Conservation (phyloP, 2,888 invertebrate genomes). For the Neelides folsomi region DNA sequence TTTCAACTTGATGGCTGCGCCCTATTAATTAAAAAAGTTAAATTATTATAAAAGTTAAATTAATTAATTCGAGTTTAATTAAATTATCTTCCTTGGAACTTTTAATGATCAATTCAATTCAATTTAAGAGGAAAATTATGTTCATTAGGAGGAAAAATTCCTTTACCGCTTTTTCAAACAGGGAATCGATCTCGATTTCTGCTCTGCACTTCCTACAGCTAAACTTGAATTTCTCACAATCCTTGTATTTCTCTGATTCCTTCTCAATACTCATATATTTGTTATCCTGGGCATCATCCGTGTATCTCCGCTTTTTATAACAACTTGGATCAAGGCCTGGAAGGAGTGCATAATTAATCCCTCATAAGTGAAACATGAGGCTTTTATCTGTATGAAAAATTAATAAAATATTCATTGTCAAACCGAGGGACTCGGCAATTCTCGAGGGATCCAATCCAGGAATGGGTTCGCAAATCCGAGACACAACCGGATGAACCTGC, state of each 20-base stretch:
- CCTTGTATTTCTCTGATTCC: conserved; percentile 44
- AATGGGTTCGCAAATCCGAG: conserved; percentile 87
- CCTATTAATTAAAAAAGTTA: conserved; percentile 28
- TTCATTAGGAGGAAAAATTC: too few relatives aligned
- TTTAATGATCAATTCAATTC: neutral
- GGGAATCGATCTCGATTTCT: conserved; percentile 3
- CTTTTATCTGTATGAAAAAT: neutral
- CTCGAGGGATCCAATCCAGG: conserved; percentile 81
- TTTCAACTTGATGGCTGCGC: conserved; percentile 33
- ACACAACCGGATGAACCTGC: conserved; percentile 92
- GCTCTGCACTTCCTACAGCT: conserved; percentile 33
- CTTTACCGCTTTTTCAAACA: neutral
- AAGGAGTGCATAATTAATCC: neutral
- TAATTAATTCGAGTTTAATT: too few relatives aligned
- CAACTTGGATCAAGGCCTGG: conserved; percentile 41
- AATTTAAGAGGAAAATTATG: neutral
- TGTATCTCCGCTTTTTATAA: conserved; percentile 37
- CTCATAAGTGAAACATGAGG: neutral
- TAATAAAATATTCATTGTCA: conserved; percentile 38
- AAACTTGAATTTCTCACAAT: conserved; percentile 42
- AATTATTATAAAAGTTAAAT: too few relatives aligned
- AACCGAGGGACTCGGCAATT: conserved; percentile 77
- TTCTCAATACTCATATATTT: conserved; percentile 30
- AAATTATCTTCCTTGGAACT: too few relatives aligned
- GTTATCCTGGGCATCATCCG: conserved; percentile 36